phyloP scores from a whole-genome alignment of 1,140 invertebrate genomes.

The Anoplolepis gracilipes region DNA sequence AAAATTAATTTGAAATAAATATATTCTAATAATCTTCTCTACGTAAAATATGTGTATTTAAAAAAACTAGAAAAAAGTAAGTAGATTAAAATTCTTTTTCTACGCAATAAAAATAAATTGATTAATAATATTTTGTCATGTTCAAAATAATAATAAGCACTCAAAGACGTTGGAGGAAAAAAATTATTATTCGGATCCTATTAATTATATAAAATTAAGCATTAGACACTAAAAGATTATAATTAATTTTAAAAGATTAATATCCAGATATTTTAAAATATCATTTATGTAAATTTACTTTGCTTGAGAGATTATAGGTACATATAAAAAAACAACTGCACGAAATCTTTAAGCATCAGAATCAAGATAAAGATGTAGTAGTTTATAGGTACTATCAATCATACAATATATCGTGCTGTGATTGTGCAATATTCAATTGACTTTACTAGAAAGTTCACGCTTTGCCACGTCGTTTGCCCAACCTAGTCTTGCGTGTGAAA shows the following conservation, averaged over 20 bases:
- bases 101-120: too few species aligned
- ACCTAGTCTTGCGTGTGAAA: constrained; percentile 7
- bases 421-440: constrained; percentile 38
- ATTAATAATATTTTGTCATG: too few species aligned
- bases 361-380: constrained; percentile 24
- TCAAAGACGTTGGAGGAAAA: too few species aligned
- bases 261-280: neutral
- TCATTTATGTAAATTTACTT: constrained; percentile 4
- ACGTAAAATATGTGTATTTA: too few species aligned
- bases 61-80: too few species aligned
- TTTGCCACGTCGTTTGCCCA: constrained; percentile 25
- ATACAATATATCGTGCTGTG: constrained; percentile 18
- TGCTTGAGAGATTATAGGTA: too few species aligned
- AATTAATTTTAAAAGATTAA: constrained; percentile 8
- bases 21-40: too few species aligned
- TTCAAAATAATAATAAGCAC: too few species aligned
- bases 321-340: neutral
- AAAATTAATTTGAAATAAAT: too few species aligned
- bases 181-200: neutral
- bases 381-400: constrained; percentile 17
- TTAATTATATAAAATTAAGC: constrained; percentile 17
- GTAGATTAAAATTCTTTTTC: too few species aligned
- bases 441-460: constrained; percentile 44
- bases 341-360: constrained; percentile 16
- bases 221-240: neutral